A percentile compares a stretch with the other conserved stretches of the same genome.
These are phyloP conservation scores for Drosophila prolongata DNA, from an alignment of 2,888 invertebrate species.

Conservation along the genomic window DNA sequence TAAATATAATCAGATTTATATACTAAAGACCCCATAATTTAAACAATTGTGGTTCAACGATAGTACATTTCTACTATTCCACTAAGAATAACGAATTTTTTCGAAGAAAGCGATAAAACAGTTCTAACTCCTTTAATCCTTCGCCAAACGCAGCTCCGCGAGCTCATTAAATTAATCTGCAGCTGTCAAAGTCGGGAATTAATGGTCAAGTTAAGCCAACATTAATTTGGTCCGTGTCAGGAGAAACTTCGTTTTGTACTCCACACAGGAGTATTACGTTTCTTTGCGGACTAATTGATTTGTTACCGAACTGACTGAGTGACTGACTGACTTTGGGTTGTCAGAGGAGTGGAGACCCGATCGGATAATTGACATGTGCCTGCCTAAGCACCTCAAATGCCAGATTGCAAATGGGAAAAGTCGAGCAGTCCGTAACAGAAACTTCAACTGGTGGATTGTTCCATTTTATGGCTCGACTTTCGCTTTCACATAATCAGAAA, in stretches of 20 bases:
- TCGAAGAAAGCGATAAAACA: too few species aligned
- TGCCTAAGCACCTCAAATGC: slow-evolving; percentile 31
- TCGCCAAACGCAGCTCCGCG: background rate
- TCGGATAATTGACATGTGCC: slow-evolving; percentile 65
- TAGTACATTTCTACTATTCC: too few species aligned
- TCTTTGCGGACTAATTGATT: slow-evolving; percentile 54
- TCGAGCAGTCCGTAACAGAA: slow-evolving; percentile 9
- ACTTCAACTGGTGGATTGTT: slow-evolving; percentile 52
- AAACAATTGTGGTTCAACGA: too few species aligned
- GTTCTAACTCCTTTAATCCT: background rate
- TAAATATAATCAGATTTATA: too few species aligned
- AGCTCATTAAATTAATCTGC: slow-evolving; percentile 13
- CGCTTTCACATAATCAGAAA: slow-evolving; percentile 33
- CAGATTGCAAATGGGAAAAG: slow-evolving; percentile 21
- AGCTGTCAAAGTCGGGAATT: slow-evolving; percentile 18
- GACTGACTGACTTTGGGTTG: slow-evolving; percentile 33
- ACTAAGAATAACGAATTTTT: too few species aligned
- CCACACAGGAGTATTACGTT: background rate
- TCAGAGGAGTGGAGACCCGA: slow-evolving; percentile 26
- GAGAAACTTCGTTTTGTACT: slow-evolving; percentile 12
- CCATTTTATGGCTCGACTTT: slow-evolving; percentile 64
- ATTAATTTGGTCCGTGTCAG: slow-evolving; percentile 13
- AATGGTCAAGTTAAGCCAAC: slow-evolving; percentile 9
- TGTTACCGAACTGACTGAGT: slow-evolving; percentile 37
- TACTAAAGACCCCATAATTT: too few species aligned